Conservation (phyloP, 2,113 vertebrate species). For the Paratilapia polleni region DNA sequence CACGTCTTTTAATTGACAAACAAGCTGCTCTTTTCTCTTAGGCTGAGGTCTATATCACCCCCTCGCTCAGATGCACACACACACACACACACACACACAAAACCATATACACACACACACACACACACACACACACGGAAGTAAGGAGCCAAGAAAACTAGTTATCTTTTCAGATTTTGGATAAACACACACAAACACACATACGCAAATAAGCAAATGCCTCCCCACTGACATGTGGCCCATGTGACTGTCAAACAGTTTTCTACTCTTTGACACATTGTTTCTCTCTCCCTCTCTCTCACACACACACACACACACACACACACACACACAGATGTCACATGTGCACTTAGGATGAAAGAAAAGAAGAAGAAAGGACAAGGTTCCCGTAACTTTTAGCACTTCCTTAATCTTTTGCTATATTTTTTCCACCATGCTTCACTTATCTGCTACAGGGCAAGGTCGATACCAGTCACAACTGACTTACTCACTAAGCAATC, state of each 20-base stretch:
- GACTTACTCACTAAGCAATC: conserved; percentile 51
- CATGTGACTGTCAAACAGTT: conserved; percentile 64
- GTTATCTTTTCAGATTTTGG: conserved; percentile 69
- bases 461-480: conserved; percentile 53
- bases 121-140: conserved; percentile 20
- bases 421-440: conserved; percentile 29
- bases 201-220: conserved; percentile 34
- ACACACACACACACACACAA: conserved; percentile 21
- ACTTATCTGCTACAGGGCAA: conserved; percentile 44
- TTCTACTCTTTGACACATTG: conserved; percentile 55
- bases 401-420: conserved; percentile 35
- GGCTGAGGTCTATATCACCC: conserved; percentile 85
- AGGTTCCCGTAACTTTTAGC: conserved; percentile 32
- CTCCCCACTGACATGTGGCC: conserved; percentile 61
- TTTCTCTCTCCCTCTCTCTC: not conserved
- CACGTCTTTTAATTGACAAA: conserved; percentile 89
- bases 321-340: conserved; percentile 16
- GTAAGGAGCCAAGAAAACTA: conserved; percentile 52
- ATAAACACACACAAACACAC: conserved; percentile 45
- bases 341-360: conserved; percentile 42
- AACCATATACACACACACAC: not conserved
- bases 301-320: not conserved
- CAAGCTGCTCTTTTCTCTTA: conserved; percentile 86
- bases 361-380: not conserved
- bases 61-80: conserved; percentile 54